Base-by-base conservation (phyloP, 2,888 invertebrate species). In the Papilio gigon region DNA sequence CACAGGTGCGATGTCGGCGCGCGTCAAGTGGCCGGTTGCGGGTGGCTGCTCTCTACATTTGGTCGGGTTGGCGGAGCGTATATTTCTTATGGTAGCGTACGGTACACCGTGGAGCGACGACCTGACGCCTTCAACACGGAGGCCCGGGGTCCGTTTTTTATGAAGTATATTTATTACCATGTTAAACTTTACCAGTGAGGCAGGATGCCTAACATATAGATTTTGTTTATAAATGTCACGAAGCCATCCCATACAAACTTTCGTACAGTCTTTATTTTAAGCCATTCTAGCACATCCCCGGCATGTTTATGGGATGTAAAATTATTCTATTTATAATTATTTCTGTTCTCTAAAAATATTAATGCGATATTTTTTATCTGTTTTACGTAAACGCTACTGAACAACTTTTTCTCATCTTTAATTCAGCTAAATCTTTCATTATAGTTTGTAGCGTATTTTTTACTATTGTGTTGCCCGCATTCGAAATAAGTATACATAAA, bases 51-150 rank as follows among this genome's bases (percentile, higher is more conserved):
- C 80, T 80, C 81, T 77, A 78, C 78, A 77, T 85, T 87, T 83
- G 86, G 87, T 80, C 80, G 81, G 82, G 81, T 86, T 83, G 81
- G 75, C 80, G 78, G 81, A 78, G 80, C 85, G 83, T 84, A 82
- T 80, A 82, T 87, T 87, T 90, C 89, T 89, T 89, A 89, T 88
- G 87, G 85, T 79, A 77, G 75, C 78, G 85, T 90, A 91, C 90
- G 90, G 91, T 90, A 91, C 78, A 84, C 76, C 79, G 76, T 84
- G 84, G 90, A 80, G 83, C 90, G 89, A 75, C 90, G 90, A 90
- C 90, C 90, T 82, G 84, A 87, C 84, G 77, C 89, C 84, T 86
- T 90, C 90, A 90, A 90, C 90, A 80, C 84, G 83, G 87, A 81
- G 84, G 84, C 85, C 82, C 80, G 82, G 77, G 80, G 83, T 81